These are phyloP conservation scores for Tolypeutes matacus DNA, from an alignment of 2,797 vertebrate species.

Conservation along the genomic window DNA sequence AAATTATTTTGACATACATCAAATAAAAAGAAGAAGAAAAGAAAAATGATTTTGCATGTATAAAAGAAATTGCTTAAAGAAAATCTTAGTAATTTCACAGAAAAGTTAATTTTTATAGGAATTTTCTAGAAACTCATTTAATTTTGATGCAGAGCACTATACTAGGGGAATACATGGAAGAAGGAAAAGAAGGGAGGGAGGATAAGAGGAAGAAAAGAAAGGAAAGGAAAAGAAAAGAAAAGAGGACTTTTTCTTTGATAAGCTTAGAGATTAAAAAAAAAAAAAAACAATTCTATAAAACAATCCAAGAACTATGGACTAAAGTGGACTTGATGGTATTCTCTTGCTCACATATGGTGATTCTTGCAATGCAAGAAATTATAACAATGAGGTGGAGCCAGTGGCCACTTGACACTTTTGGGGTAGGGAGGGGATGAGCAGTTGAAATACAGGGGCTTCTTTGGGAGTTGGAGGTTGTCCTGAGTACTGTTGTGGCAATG, in stretches of 20 bases:
- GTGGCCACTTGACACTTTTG: too few species aligned
- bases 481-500: too few species aligned
- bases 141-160: constrained; percentile 17
- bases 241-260: neutral
- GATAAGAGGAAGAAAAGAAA: too few species aligned
- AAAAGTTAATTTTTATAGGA: neutral
- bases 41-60: neutral
- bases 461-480: too few species aligned
- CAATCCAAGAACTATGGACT: neutral
- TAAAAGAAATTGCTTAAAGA: neutral
- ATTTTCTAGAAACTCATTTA: constrained; percentile 8
- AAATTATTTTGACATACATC: neutral
- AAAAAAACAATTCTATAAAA: constrained; percentile 43
- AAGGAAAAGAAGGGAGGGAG: neutral
- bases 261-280: neutral
- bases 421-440: too few species aligned
- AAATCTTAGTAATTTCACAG: neutral
- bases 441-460: too few species aligned
- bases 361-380: too few species aligned
- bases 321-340: too few species aligned
- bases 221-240: neutral
- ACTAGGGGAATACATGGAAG: neutral
- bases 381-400: too few species aligned
- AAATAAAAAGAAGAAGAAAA: constrained; percentile 18
- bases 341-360: too few species aligned